Conservation (phyloP, 1,140 invertebrate genomes). For the Drosophila parabipectinata region DNA sequence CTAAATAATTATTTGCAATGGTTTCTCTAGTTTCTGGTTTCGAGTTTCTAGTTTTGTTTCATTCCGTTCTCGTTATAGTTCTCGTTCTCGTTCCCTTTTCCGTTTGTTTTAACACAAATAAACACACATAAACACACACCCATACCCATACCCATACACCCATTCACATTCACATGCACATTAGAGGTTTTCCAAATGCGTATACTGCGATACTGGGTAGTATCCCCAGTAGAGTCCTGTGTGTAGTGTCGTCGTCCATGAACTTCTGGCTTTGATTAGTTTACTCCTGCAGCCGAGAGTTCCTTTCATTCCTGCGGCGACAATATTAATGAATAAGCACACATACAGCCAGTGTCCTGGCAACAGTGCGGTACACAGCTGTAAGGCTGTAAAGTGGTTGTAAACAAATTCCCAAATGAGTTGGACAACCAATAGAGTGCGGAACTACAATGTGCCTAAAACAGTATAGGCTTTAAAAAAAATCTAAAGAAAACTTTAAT, state of each 20-base stretch:
- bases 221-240: conserved; percentile 2
- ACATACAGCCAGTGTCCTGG: not conserved
- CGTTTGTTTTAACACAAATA: conserved; percentile 9
- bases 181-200: conserved; percentile 29
- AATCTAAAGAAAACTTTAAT: too few species aligned
- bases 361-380: conserved; percentile 23
- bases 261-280: conserved; percentile 39
- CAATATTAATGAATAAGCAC: conserved; percentile 32
- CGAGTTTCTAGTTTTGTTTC: not conserved
- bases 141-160: not conserved
- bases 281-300: conserved; percentile 7
- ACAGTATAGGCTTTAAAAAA: too few species aligned
- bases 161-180: not conserved
- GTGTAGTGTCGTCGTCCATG: conserved; percentile 5
- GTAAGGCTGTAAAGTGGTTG: conserved; percentile 7
- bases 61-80: not conserved
- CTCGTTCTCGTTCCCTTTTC: not conserved
- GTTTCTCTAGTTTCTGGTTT: not conserved
- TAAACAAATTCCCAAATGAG: conserved; percentile 9
- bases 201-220: not conserved
- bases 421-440: not conserved
- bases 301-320: conserved; percentile 15
- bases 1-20: conserved; percentile 33
- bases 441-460: not conserved
- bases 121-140: conserved; percentile 10